Base-by-base conservation (phyloP, 2,113 vertebrate species). In the Pedionomus torquatus region DNA sequence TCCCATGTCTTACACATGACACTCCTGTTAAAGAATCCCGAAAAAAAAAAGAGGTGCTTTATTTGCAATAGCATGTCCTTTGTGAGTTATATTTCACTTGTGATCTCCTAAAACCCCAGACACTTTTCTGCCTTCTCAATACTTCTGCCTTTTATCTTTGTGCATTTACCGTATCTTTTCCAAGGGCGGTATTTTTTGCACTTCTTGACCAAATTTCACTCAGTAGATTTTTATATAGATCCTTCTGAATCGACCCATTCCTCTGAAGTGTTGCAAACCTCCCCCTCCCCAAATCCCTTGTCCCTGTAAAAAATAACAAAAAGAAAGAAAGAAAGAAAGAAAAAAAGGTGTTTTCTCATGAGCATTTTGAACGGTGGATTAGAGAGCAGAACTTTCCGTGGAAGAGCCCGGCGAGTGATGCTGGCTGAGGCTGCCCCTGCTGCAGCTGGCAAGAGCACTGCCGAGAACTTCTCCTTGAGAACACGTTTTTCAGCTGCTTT, bases 1-100 rank as follows among this genome's bases (percentile, higher is more conserved):
- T 97, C 93, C 95, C 95, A 97, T 97, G 96, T 96, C 96, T 97
- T 97, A 96, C 96, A 96, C 95, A 94, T 96, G 96, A 96, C 95
- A 97, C 93, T 96, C 91, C 89, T 96, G 96, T 94, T 97, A 97
- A 96, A 96, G 95, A 96, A 96, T 95, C 90, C 95, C 4, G 0
- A 79, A 94, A 97, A 46, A 46, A 41, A 46, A 96, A 95, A 84
- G 87, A 96, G 93, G 92, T 94, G 84, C 93, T 96, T 93, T 94
- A 91, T 96, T 95, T 95, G 84, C 93, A 96, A 85, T 91, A 96
- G 83, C 87, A 77, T 90, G 78, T 94, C 92, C 89, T 96, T 96
- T 87, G 91, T 93, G 70, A 95, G 61, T 76, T 94, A 57, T 85
- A 77, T 93, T 94, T 94, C 74, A 91, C 54, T 72, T 65, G 66